Evolutionary conservation across 2,797 vertebrate species (phyloP).

Genomic region (Uromys caudimaculatus): DNA sequence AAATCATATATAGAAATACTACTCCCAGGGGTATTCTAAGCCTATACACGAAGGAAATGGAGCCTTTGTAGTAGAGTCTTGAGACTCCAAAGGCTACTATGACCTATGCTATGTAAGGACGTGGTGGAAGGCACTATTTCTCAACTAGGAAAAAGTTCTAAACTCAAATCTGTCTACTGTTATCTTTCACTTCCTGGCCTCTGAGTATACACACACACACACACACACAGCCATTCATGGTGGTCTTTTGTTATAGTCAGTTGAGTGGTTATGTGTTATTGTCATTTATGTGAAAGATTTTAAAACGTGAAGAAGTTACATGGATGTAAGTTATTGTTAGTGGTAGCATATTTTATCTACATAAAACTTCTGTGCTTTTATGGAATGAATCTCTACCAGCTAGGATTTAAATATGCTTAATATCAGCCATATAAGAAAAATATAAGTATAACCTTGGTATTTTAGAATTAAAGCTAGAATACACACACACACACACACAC

Average conservation of each 20-base stretch:
- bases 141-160: neutral
- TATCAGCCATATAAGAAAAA: neutral
- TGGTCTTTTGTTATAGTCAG: neutral
- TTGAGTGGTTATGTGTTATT: neutral
- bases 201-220: neutral
- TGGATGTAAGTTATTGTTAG: neutral
- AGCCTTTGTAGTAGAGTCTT: neutral
- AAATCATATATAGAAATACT: neutral
- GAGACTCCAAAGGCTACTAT: neutral
- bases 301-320: neutral
- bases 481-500: too few species aligned
- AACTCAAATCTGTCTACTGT: neutral
- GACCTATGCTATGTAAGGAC: neutral
- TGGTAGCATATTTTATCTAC: neutral
- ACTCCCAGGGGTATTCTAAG: neutral
- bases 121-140: neutral
- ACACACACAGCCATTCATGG: neutral
- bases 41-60: neutral
- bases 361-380: neutral
- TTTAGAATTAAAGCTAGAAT: neutral
- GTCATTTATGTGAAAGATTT: slow-evolving; percentile 18
- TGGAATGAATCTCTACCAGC: neutral
- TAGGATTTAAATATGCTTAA: neutral
- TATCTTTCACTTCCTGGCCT: neutral
- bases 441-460: neutral